These are phyloP conservation scores for Spheniscus humboldti DNA, from an alignment of 2,797 vertebrate genomes.

Conservation along the genomic window DNA sequence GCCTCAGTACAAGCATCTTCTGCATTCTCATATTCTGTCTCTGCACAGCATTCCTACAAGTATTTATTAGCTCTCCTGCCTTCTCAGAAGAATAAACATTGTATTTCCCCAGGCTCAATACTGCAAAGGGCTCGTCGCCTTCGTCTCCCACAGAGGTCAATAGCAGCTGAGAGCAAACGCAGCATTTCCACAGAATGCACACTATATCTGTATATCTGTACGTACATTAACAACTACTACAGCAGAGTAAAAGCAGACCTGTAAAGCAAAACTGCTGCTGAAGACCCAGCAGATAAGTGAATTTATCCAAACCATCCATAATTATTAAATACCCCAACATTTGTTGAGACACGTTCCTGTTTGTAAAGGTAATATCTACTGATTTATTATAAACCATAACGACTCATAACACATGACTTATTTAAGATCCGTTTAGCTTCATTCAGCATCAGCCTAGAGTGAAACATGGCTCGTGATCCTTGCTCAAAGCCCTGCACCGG, in stretches of 20 bases:
- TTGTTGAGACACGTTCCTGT: background rate
- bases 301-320: background rate
- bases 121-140: background rate
- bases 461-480: fast-evolving
- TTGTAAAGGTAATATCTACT: background rate
- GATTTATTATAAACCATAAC: background rate
- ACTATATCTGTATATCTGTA: fast-evolving
- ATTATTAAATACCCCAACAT: background rate
- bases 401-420: background rate
- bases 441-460: no score
- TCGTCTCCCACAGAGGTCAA: background rate
- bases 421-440: no score
- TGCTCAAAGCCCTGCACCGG: background rate
- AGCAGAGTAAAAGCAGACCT: background rate
- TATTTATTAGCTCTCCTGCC: background rate
- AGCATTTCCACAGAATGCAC: no score
- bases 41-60: background rate
- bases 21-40: background rate
- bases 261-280: background rate
- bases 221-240: background rate
- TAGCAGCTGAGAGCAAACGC: background rate
- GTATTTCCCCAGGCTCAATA: fast-evolving
- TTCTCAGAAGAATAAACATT: background rate
- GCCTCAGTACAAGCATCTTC: background rate
- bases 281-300: background rate